phyloP scores from a whole-genome alignment of 2,888 invertebrate genomes.

The Campopleginae sp. region DNA sequence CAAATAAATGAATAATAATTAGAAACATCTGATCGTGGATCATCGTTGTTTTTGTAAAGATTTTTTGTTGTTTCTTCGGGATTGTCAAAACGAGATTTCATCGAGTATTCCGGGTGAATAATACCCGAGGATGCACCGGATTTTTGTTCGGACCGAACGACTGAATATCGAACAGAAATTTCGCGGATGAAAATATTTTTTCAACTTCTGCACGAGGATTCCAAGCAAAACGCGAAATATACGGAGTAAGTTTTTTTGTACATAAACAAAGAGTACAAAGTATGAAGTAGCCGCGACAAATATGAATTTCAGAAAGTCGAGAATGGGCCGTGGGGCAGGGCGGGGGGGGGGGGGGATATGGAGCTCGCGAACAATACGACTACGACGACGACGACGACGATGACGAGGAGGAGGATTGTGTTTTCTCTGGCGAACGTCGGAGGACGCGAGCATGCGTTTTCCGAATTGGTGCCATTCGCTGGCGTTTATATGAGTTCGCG shows the following conservation, averaged over 20 bases:
- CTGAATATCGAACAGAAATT: neutral
- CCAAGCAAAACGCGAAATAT: neutral
- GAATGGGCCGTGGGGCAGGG: too few species aligned
- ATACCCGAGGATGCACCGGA: neutral
- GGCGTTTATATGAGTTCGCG: slow-evolving; percentile 48
- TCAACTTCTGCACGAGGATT: neutral
- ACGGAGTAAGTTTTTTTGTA: neutral
- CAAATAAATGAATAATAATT: neutral
- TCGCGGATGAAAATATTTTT: neutral
- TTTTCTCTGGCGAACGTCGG: slow-evolving; percentile 49
- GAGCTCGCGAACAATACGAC: slow-evolving; percentile 31
- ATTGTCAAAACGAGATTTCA: neutral
- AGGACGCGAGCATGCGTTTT: slow-evolving; percentile 47
- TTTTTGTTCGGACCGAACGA: neutral
- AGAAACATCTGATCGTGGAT: neutral
- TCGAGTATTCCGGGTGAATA: neutral
- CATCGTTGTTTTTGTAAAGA: neutral
- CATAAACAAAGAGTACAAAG: neutral
- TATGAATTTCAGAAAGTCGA: neutral
- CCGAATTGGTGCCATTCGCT: slow-evolving; percentile 51
- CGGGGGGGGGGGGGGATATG: too few species aligned
- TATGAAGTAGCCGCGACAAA: neutral
- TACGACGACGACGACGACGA: slow-evolving; percentile 43
- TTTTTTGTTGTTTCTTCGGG: neutral
- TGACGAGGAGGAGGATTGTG: slow-evolving; percentile 47